Percentiles rank a stretch among this genome's conserved stretches.
These are phyloP conservation scores for Cataglyphis albicans DNA, from an alignment of 2,888 invertebrate species.

Conservation along the genomic window DNA sequence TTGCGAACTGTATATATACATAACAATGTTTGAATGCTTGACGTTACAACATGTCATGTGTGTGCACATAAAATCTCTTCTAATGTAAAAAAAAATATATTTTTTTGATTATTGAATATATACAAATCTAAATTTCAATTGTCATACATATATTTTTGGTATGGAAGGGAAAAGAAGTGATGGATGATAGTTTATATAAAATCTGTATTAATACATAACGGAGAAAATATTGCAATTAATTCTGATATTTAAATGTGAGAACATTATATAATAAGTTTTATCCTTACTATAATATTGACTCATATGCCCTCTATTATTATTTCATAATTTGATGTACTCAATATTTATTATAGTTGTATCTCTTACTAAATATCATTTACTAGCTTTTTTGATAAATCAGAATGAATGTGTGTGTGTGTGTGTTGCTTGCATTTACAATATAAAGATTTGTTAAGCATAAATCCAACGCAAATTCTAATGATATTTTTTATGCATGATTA, in stretches of 20 bases:
- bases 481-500: too few relatives aligned
- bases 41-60: neutral
- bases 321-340: conserved; percentile 34
- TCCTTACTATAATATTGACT: conserved; percentile 40
- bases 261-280: conserved; percentile 29
- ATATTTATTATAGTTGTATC: conserved; percentile 33
- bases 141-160: neutral
- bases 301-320: conserved; percentile 25
- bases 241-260: conserved; percentile 35
- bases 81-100: conserved; percentile 9
- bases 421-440: conserved; percentile 32
- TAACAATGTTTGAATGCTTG: conserved; percentile 37
- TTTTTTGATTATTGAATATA: conserved; percentile 13
- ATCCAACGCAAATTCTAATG: conserved; percentile 7
- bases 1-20: neutral
- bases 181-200: conserved; percentile 1
- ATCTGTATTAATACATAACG: neutral
- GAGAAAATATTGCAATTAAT: conserved; percentile 6
- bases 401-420: neutral
- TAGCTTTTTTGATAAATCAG: conserved; percentile 34
- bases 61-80: conserved; percentile 9
- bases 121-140: neutral
- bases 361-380: conserved; percentile 26
- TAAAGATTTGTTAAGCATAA: conserved; percentile 11
- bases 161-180: neutral